phyloP scores from a whole-genome alignment of 1,140 invertebrate species.

The Bombus consobrinus region DNA sequence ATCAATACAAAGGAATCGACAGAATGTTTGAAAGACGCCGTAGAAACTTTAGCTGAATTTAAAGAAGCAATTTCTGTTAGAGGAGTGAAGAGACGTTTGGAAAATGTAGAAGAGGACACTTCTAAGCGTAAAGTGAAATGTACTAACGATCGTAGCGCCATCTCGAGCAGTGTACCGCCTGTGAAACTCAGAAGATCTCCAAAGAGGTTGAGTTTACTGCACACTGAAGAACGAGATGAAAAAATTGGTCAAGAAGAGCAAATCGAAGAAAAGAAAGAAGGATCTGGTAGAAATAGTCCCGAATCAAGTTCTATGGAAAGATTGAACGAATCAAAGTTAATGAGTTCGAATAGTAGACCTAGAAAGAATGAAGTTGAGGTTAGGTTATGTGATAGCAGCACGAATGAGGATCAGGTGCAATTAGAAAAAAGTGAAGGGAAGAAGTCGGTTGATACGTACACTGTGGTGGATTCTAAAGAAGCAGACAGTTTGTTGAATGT shows the following conservation, averaged over 20 bases:
- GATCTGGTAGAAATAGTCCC: neutral
- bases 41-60: constrained; percentile 51
- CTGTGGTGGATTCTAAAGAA: constrained; percentile 34
- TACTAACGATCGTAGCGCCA: neutral
- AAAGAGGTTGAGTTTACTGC: neutral
- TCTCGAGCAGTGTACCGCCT: constrained; percentile 54
- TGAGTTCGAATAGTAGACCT: neutral
- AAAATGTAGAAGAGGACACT: neutral
- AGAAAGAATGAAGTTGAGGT: constrained; percentile 70
- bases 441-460: neutral
- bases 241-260: neutral
- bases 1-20: neutral
- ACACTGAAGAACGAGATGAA: neutral
- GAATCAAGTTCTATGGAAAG: neutral
- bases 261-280: neutral
- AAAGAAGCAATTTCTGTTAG: neutral
- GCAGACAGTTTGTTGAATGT: constrained; percentile 26
- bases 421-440: neutral
- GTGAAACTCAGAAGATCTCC: constrained; percentile 68
- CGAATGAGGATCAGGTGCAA: constrained; percentile 53
- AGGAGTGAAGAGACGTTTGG: constrained; percentile 25
- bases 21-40: constrained; percentile 45
- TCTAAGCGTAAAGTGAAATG: constrained; percentile 14
- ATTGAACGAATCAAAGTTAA: neutral
- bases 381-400: constrained; percentile 76